Conservation (phyloP, 2,888 invertebrate genomes). For the Papilio demoleus region DNA sequence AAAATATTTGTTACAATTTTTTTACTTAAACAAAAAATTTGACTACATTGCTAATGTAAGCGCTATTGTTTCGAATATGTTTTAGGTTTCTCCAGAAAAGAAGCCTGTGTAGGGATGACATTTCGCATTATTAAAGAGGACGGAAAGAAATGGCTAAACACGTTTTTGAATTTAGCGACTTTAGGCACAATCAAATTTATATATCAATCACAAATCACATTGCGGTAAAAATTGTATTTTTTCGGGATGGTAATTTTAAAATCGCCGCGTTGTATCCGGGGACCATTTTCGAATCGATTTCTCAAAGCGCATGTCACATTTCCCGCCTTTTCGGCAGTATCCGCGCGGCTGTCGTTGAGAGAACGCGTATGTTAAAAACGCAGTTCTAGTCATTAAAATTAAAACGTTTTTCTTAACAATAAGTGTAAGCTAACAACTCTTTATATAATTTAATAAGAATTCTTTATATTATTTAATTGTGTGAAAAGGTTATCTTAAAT, state of each 20-base stretch:
- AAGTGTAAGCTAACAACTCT: not conserved
- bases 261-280: conserved; percentile 50
- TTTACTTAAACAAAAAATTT: too few relatives aligned
- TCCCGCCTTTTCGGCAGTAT: conserved; percentile 64
- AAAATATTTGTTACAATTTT: too few relatives aligned
- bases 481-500: not conserved
- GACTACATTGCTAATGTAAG: too few relatives aligned
- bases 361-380: conserved; percentile 47
- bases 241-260: conserved; percentile 48
- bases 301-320: conserved; percentile 76
- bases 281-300: conserved; percentile 73
- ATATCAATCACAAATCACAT: not conserved
- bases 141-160: too few relatives aligned
- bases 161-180: too few relatives aligned
- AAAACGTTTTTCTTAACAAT: conserved; percentile 35
- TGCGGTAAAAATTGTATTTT: conserved; percentile 8
- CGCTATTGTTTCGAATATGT: too few relatives aligned
- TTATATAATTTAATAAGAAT: too few relatives aligned
- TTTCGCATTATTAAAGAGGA: too few relatives aligned
- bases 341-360: conserved; percentile 53
- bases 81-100: too few relatives aligned
- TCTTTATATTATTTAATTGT: conserved; percentile 2
- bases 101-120: too few relatives aligned
- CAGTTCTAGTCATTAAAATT: conserved; percentile 45
- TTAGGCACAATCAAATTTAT: too few relatives aligned